These are phyloP conservation scores for Caiman crocodilus DNA, from an alignment of 2,797 vertebrate species.

Conservation along the genomic window DNA sequence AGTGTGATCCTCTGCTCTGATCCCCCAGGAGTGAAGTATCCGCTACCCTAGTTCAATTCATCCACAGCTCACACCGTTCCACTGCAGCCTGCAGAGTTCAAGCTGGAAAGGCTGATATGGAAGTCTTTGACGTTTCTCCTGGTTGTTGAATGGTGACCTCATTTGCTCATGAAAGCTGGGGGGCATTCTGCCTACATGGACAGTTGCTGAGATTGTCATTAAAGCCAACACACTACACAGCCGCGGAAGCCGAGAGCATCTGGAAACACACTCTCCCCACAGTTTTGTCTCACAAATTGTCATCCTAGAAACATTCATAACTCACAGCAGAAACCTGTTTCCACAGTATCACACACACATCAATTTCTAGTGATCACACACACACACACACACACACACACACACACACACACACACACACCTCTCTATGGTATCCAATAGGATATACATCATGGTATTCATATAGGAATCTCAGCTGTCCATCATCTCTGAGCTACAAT, in stretches of 20 bases:
- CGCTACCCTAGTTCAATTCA: not conserved
- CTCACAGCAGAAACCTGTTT: too few species aligned
- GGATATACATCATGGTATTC: not conserved
- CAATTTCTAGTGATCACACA: rapidly evolving
- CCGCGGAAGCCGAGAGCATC: not conserved
- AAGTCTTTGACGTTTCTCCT: constrained; percentile 13
- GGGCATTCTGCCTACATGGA: not conserved
- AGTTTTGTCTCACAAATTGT: not conserved
- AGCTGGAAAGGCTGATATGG: not conserved
- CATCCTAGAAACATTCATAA: not conserved
- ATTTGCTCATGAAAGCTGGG: not conserved
- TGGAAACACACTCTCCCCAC: not conserved
- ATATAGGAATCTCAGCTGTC: not conserved
- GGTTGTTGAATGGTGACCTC: not conserved
- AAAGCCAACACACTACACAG: not conserved
- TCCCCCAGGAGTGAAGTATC: not conserved
- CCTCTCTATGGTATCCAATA: too few species aligned
- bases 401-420: too few species aligned
- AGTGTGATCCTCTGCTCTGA: rapidly evolving
- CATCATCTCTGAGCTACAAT: not conserved
- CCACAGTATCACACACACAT: not conserved
- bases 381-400: too few species aligned
- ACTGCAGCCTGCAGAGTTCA: not conserved
- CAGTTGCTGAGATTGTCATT: not conserved
- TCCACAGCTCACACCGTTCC: rapidly evolving